Conservation (phyloP, 2,888 invertebrate species). For the Diogma glabrata region DNA sequence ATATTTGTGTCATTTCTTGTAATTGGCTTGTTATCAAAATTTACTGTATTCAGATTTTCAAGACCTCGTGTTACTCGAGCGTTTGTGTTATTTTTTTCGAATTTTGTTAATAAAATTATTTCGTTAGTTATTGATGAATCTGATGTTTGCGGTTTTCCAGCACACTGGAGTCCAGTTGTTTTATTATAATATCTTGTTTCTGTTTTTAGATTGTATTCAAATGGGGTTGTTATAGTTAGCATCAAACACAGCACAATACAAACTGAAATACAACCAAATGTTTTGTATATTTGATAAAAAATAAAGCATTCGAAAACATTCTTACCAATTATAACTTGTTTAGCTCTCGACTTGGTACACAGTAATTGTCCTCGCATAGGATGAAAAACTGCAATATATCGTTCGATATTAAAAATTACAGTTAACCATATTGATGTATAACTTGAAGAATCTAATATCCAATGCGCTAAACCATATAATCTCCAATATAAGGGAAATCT, state of each 20-base stretch:
- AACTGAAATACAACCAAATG: too few species aligned
- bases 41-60: too few species aligned
- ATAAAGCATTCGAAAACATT: too few species aligned
- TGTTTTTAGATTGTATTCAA: conserved; percentile 44
- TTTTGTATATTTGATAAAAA: too few species aligned
- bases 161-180: conserved; percentile 12
- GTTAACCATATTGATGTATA: conserved; percentile 64
- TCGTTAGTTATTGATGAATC: too few species aligned
- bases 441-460: conserved; percentile 55
- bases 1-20: too few species aligned
- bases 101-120: not conserved
- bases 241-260: too few species aligned
- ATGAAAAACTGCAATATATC: conserved; percentile 64
- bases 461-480: conserved; percentile 45
- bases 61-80: not conserved
- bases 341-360: conserved; percentile 58
- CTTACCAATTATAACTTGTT: conserved; percentile 46
- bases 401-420: conserved; percentile 62
- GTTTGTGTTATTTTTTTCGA: not conserved
- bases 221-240: conserved; percentile 48
- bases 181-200: conserved; percentile 12
- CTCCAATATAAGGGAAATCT: conserved; percentile 45
- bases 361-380: conserved; percentile 56
- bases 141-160: too few species aligned
- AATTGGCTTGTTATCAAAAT: too few species aligned